Base-by-base conservation (phyloP, 2,113 vertebrate species). In the Indri indri region DNA sequence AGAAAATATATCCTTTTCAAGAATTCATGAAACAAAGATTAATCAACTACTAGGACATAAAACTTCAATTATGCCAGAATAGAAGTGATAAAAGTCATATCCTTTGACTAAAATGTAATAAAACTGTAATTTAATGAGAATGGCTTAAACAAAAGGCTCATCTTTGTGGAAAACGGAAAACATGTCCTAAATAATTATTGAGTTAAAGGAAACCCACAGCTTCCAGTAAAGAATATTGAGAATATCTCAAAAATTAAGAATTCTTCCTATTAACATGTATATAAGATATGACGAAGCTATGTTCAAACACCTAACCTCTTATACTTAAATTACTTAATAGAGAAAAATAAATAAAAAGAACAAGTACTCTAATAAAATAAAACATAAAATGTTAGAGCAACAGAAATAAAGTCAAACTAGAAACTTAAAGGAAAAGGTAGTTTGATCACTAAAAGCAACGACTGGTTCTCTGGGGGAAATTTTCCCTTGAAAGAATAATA, bases 101-200 rank as follows among this genome's bases (percentile, higher is more conserved):
- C 81, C 32, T 94, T n/a, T 90, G 47, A 42, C 8, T 66, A 59
- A 68, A 71, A 3, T 88, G 63, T 45, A 96, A 92, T 54, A 96
- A 65, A 88, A 76, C 32, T 70, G 3, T 54, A 63, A 85, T 20
- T 71, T 61, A 91, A 83, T 73, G 70, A 68, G 30, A 83, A 63
- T 22, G 25, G 45, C 27, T 92, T 73, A 85, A 88, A 57, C 23
- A 59, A 94, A 77, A 83, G 37, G 13, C 7, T 89, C 52, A 27
- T 3, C 63, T 13, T 59, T 83, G 34, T 54, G 6, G 52, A 88
- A 73, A 79, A 88, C 42, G 20, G 45, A 89, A 92, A 95, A 30
- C 16, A 54, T 5, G 1, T 32, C 30, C 40, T 68, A 66, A 92
- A 92, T 85, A 95, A 57, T 25, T 87, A 32, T 71, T 84, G 1